Percentiles rank a stretch among this genome's conserved stretches.
Conservation (phyloP, 2,888 invertebrate species). For the Coremacera marginata region DNA sequence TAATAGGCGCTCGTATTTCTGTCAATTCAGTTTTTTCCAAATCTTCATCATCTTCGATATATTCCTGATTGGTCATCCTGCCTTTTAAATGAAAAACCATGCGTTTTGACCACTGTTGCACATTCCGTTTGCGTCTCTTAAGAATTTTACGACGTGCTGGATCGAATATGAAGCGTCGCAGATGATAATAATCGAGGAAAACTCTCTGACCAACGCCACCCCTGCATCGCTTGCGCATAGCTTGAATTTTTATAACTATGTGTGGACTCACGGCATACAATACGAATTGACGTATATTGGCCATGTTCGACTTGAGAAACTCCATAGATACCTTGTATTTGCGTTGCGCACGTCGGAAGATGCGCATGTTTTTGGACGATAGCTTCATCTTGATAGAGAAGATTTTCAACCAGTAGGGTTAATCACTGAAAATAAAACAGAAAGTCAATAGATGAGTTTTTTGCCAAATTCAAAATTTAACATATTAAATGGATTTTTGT, state of each 20-base stretch:
- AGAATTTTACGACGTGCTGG: conserved; percentile 56
- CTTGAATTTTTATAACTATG: conserved; percentile 57
- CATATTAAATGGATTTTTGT: no score
- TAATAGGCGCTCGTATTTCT: conserved; percentile 1
- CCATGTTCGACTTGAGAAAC: conserved; percentile 58
- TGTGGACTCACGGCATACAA: conserved; percentile 58
- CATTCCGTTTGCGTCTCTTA: conserved; percentile 52
- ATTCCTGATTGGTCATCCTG: conserved; percentile 52
- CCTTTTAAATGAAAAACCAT: conserved; percentile 55
- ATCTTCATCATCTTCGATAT: conserved; percentile 51
- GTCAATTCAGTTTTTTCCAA: conserved; percentile 10
- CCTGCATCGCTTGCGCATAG: conserved; percentile 51
- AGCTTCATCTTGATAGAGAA: conserved; percentile 48
- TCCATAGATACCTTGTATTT: conserved; percentile 60
- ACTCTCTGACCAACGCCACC: conserved; percentile 46
- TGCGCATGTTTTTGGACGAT: conserved; percentile 50
- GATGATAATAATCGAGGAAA: conserved; percentile 52
- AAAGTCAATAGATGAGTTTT: no score
- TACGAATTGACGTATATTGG: conserved; percentile 58
- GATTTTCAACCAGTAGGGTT: conserved; percentile 10
- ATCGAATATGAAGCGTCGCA: conserved; percentile 59
- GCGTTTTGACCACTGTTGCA: conserved; percentile 60
- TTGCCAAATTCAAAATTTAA: no score
- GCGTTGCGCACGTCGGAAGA: conserved; percentile 54
- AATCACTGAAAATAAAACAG: not conserved